A percentile compares a stretch with the other conserved stretches of the same genome.
Evolutionary conservation across 2,113 vertebrate genomes (phyloP).

Genomic region (Melanerpes formicivorus): DNA sequence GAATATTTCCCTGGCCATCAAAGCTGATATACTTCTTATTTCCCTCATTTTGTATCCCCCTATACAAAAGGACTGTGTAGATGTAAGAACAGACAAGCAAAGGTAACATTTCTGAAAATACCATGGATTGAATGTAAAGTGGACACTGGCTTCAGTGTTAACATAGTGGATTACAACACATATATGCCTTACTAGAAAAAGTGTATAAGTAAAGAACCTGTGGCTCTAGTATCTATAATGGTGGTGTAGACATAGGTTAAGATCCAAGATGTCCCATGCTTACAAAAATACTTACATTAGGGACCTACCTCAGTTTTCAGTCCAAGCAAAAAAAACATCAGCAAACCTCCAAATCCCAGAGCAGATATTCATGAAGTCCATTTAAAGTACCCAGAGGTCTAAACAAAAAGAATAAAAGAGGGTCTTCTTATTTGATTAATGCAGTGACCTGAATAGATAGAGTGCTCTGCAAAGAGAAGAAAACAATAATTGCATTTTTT

Average conservation of each 20-base stretch:
- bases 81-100: neutral
- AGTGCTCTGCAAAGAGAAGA: neutral
- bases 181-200: neutral
- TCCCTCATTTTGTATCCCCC: neutral
- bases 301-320: neutral
- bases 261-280: neutral
- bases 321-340: neutral
- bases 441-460: slow-evolving; percentile 33
- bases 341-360: neutral
- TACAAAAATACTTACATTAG: neutral
- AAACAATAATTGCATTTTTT: slow-evolving; percentile 33
- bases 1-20: neutral
- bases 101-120: neutral
- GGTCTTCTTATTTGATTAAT: slow-evolving; percentile 18
- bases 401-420: neutral
- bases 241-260: neutral
- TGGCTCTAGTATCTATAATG: neutral
- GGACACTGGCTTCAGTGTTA: neutral
- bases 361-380: neutral
- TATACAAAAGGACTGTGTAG: neutral
- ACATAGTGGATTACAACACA: neutral
- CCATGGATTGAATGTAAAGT: neutral
- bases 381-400: neutral
- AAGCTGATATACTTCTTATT: neutral
- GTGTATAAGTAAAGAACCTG: neutral